Evolutionary conservation across 2,113 vertebrate genomes (phyloP), one percentile per base, ranked within the genome.

Genomic region (Callopanchax toddi): DNA sequence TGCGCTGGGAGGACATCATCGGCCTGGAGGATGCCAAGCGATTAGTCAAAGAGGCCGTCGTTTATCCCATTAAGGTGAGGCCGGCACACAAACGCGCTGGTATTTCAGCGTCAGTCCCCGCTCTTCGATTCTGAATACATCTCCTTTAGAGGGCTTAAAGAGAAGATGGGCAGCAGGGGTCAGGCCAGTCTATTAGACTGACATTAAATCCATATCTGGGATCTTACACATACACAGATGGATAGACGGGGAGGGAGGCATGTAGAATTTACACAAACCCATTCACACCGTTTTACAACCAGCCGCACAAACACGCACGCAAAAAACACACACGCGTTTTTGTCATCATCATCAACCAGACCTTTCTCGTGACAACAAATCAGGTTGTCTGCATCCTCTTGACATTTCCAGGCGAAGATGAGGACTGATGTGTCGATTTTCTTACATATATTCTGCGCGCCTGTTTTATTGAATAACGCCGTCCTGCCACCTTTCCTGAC

Each of bases 1-100:
- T 98, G 81, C 93, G 93, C 65, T 98, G 96, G 96, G 90, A 93
- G 79, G 95, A 97, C 89, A 98, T 99, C 89, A 96, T 97, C 69
- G 96, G 96, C 52, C 91, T 99, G 68, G 94, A 97, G 74, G 91
- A 95, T 44, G 96, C 96, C 77, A 98, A 98, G 92, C 95, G 93
- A 91, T 93, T 99, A 82, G 95, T 99, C 86, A 99, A 98, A 89
- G 96, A 99, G 92, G 96, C 96, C 25, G 94, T 98, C 84, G 95
- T 99, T 79, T 98, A 98, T 86, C 97, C 96, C 58, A 97, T 95
- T 90, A 93, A 92, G 94, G 97, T 97, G 48, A 84, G 71, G 36
- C 60, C 42, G 64, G 81, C 51, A 71, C 67, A 73, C n/a, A 58
- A 78, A 76, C 68, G 76, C 6, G 68, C 63, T 91, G 89, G 82